These are phyloP conservation scores for Euproctis similis DNA, from an alignment of 2,888 invertebrate species.

Conservation along the genomic window DNA sequence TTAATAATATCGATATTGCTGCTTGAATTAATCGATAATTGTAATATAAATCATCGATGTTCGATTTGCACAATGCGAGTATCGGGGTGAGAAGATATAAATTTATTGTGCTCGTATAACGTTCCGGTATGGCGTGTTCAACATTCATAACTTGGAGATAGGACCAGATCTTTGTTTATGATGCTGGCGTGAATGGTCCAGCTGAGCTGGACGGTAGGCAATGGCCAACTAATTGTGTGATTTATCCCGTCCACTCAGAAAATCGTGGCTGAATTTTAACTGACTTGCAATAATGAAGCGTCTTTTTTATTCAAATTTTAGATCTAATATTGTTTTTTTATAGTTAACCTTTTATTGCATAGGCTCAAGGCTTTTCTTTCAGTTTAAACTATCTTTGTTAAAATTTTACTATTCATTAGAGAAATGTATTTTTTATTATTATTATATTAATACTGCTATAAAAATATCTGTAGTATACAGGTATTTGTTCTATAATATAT, in stretches of 20 bases:
- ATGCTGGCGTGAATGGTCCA: slow-evolving; percentile 26
- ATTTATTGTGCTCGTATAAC: slow-evolving; percentile 62
- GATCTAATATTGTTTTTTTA: no score
- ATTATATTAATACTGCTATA: no score
- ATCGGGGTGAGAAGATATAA: slow-evolving; percentile 70
- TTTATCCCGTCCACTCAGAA: slow-evolving; percentile 33
- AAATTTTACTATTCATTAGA: no score
- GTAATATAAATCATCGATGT: slow-evolving; percentile 74
- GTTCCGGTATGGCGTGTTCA: slow-evolving; percentile 62
- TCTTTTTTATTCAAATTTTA: no score
- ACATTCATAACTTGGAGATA: slow-evolving; percentile 55
- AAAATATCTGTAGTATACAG: no score
- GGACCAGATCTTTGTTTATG: slow-evolving; percentile 62
- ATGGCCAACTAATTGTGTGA: slow-evolving; percentile 49
- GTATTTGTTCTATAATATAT: no score
- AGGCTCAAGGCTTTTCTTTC: no score
- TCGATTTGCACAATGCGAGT: slow-evolving; percentile 70
- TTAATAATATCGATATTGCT: slow-evolving; percentile 69
- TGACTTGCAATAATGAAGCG: neutral
- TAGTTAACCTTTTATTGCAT: no score
- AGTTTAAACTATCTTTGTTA: no score
- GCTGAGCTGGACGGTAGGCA: slow-evolving; percentile 30
- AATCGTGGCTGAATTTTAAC: slow-evolving; percentile 1
- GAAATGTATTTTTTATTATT: no score
- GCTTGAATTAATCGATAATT: slow-evolving; percentile 77